Conservation (phyloP, 2,797 vertebrate genomes). For the Prunella strophiata region DNA sequence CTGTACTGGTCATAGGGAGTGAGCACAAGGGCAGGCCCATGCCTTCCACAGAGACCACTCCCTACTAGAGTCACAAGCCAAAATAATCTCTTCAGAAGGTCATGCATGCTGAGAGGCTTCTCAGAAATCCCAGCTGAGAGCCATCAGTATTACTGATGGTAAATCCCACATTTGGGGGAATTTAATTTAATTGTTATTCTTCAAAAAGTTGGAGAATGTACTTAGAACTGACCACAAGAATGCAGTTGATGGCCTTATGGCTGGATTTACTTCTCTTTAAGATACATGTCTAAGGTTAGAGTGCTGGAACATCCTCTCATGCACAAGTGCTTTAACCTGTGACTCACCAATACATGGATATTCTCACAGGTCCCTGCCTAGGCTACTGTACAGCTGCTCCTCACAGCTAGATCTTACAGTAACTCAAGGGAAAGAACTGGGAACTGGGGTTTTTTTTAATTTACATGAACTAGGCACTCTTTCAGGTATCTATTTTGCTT, state of each 20-base stretch:
- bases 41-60: not conserved
- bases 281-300: not conserved
- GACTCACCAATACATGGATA: not conserved
- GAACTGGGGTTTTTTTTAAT: not conserved
- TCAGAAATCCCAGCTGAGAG: not conserved
- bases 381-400: not conserved
- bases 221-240: not conserved
- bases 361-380: not conserved
- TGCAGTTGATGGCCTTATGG: fast-evolving
- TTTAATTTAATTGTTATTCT: not conserved
- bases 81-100: not conserved
- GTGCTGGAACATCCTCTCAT: not conserved
- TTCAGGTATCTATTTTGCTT: not conserved
- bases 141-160: not conserved
- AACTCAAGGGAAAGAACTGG: not conserved
- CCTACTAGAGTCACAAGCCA: not conserved
- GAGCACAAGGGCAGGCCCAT: not conserved
- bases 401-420: not conserved
- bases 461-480: not conserved
- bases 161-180: not conserved
- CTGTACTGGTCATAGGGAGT: not conserved
- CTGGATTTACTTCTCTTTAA: not conserved
- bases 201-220: not conserved
- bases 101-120: not conserved
- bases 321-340: not conserved